These are phyloP conservation scores for Eulemur macaco DNA, from an alignment of 2,113 vertebrate genomes.

Conservation along the genomic window DNA sequence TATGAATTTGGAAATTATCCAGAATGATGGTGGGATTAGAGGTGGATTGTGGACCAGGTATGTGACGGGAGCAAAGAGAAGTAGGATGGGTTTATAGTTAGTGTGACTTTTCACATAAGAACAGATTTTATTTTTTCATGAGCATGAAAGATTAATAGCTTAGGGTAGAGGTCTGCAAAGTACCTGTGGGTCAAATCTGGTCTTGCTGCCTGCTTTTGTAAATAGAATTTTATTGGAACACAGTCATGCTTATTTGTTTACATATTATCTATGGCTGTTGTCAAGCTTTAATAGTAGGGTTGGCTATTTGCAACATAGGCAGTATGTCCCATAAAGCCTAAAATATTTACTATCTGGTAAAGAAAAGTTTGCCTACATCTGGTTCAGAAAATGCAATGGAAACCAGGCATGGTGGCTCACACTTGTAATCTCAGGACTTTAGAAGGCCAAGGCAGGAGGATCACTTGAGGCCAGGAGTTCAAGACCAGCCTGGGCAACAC, in stretches of 20 bases:
- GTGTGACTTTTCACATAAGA: slow-evolving; percentile 1
- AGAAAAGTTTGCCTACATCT: background rate
- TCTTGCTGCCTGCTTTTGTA: background rate
- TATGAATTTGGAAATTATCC: background rate
- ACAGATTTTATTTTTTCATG: background rate
- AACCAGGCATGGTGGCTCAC: background rate
- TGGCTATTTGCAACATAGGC: background rate
- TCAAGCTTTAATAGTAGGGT: background rate
- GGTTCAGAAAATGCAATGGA: background rate
- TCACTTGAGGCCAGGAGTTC: background rate
- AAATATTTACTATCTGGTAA: background rate
- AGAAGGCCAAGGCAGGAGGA: background rate
- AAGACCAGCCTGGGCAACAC: background rate
- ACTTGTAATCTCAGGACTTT: background rate
- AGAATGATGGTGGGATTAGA: background rate
- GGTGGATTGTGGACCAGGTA: background rate
- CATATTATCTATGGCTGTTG: background rate
- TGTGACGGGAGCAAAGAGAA: background rate
- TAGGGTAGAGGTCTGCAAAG: background rate
- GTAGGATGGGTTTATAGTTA: background rate
- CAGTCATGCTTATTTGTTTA: background rate
- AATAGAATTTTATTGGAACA: background rate
- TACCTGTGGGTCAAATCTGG: background rate
- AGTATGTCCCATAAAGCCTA: background rate
- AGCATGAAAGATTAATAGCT: background rate